phyloP scores from a whole-genome alignment of 1,140 invertebrate species.

The Bombus soroeensis region DNA sequence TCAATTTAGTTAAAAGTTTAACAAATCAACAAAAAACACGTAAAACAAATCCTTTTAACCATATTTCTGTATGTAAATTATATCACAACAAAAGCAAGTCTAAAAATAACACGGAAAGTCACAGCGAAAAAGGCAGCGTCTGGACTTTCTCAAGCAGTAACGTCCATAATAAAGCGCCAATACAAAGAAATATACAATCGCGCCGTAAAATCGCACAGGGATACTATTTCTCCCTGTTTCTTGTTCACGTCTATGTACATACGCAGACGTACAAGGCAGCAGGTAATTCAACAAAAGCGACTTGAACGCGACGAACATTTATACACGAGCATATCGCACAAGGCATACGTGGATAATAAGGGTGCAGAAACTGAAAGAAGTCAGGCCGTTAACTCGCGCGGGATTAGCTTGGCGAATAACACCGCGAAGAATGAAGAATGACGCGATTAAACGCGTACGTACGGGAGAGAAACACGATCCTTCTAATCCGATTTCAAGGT shows the following conservation, averaged over 20 bases:
- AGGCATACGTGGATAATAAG: background rate
- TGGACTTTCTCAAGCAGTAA: no score
- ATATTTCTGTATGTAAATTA: no score
- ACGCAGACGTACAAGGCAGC: background rate
- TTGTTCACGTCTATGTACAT: background rate
- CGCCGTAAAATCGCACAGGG: background rate
- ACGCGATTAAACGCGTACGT: conserved; percentile 25
- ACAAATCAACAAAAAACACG: no score
- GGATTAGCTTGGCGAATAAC: background rate
- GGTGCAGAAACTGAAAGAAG: background rate
- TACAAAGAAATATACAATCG: background rate
- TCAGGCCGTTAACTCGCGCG: conserved; percentile 1
- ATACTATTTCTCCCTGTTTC: background rate
- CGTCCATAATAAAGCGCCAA: rapidly evolving
- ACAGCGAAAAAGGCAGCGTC: no score
- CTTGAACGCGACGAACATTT: background rate
- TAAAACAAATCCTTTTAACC: no score
- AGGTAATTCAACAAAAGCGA: background rate
- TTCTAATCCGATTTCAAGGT: conserved; percentile 31
- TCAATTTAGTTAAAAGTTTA: no score
- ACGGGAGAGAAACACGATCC: conserved; percentile 23
- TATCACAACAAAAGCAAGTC: no score
- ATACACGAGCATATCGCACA: background rate
- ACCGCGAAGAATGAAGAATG: conserved; percentile 21
- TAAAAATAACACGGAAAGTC: no score